Conservation (phyloP, 1,140 invertebrate species). For the Brachionus plicatilis region DNA sequence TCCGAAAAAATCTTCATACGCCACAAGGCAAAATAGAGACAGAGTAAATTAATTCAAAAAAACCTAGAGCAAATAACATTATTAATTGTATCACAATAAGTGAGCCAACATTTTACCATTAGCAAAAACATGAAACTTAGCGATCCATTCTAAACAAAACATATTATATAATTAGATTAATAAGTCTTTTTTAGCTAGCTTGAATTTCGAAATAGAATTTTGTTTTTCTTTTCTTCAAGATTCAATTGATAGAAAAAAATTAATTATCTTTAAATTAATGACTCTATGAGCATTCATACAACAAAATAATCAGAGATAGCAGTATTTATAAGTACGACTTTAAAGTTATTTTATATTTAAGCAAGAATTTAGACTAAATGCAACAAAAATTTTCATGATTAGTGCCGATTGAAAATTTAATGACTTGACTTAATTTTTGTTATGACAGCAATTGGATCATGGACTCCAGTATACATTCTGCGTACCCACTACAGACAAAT, state of each 20-base stretch:
- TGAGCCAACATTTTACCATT: background rate
- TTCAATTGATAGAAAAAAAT: conserved; percentile 26
- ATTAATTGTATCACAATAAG: background rate
- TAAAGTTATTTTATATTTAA: background rate
- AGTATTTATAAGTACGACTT: conserved; percentile 5
- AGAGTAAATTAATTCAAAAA: background rate
- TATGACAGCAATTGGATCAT: background rate
- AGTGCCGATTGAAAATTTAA: background rate
- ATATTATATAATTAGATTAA: conserved; percentile 24
- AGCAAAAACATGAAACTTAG: background rate
- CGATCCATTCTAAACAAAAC: background rate
- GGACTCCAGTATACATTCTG: background rate
- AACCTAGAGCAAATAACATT: background rate
- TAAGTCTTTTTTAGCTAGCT: background rate
- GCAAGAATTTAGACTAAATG: background rate
- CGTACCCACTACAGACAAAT: background rate
- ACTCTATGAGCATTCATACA: background rate
- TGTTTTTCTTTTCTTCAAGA: background rate
- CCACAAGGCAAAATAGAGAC: background rate
- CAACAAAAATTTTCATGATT: background rate
- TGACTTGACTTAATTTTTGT: background rate
- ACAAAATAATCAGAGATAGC: background rate
- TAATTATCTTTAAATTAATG: conserved; percentile 34
- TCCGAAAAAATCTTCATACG: background rate
- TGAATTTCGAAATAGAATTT: background rate